A percentile compares a stretch with the other conserved stretches of the same genome.
phyloP scores from a whole-genome alignment of 2,888 invertebrate genomes.

The Cosmia pyralina region DNA sequence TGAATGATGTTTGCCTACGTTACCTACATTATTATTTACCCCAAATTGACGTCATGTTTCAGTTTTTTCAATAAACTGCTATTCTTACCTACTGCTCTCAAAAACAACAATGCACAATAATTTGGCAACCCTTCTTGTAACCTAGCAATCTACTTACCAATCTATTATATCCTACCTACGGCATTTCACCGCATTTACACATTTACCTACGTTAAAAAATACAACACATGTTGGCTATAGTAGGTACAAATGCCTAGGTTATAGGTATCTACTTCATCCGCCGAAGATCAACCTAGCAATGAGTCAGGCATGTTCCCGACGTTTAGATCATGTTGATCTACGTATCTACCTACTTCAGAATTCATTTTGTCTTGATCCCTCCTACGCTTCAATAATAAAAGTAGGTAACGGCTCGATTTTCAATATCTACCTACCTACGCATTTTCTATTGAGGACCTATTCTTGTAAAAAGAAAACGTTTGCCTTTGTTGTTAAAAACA shows the following conservation, averaged over 20 bases:
- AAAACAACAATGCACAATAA: background rate
- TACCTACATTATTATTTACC: background rate
- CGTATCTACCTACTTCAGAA: constrained; percentile 15
- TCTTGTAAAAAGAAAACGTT: constrained; percentile 34
- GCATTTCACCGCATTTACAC: background rate
- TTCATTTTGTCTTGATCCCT: constrained; percentile 19
- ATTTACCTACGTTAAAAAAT: no score
- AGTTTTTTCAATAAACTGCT: background rate
- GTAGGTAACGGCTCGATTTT: constrained; percentile 44
- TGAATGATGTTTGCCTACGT: background rate
- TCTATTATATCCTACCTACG: no score
- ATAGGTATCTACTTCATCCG: background rate
- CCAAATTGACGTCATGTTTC: background rate
- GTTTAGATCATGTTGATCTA: constrained; percentile 26
- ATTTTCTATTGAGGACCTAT: constrained; percentile 24
- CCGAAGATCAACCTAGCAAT: background rate
- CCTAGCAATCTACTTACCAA: no score
- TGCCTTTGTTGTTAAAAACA: constrained; percentile 48
- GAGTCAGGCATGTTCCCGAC: background rate
- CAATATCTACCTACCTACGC: constrained; percentile 38
- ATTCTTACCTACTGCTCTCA: background rate
- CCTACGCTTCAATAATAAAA: constrained; percentile 24
- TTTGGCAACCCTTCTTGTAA: background rate
- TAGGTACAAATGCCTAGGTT: background rate
- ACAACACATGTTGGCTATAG: background rate